Base-by-base conservation (phyloP, 2,888 invertebrate species). In the Micropterix aruncella region DNA sequence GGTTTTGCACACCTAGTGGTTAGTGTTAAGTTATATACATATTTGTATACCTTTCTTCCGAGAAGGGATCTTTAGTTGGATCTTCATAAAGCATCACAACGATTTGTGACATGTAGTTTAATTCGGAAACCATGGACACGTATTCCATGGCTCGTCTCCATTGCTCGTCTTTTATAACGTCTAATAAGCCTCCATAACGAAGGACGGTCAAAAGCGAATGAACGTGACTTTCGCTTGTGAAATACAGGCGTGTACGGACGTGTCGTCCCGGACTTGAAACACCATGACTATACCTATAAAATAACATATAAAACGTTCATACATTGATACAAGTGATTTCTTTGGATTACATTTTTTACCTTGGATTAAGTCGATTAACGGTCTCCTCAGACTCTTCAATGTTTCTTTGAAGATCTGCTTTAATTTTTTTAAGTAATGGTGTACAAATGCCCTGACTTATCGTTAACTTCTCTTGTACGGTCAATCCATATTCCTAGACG, bases 121-220 rank as follows among this genome's bases (percentile, higher is more conserved):
- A 76, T 64, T 99, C 99, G 0, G 96, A 92, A 3, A 97, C 95
- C 77, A 92, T 91, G 16, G 90, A 90, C 17, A 99, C 86, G 61
- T 97, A 99, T 59, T 97, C 93, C 94, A 97, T 94, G 0, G 99
- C 97, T 47, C 96, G 78, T 12, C 88, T 80, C 99, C 99, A 99
- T 60, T 99, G 97, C 61, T 95, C 93, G 61, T 99, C 97, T 54
- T 82, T 88, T 19, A 79, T 60, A 37, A 82, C 77, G 81, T 83
- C 50, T 7, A 92, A 70, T 44, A 96, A 66, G 16, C 91, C 93
- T 9, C 96, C 96, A 61, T 87, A 93, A 50, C 96, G 76, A 42
- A 99, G 75, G 47, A 97, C 90, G 2, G 96, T 97, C 51, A 99
- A 79, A 49, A 99, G 69, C 7, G 96, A 97, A 68, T 99, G 99